Base-by-base conservation (phyloP, 2,113 vertebrate genomes). In the Indicator maculatus region DNA sequence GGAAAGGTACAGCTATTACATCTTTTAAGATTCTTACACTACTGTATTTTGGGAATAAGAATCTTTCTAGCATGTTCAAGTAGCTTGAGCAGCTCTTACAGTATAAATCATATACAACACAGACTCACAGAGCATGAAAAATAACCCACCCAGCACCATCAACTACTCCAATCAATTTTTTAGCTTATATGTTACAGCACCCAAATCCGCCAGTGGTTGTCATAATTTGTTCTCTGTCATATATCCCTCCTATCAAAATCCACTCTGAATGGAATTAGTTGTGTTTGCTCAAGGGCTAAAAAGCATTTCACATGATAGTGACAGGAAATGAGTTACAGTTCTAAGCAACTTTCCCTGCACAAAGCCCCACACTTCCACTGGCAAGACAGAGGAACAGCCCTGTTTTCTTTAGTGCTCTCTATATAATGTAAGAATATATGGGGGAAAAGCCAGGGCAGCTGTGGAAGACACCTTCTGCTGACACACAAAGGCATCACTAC, bases 201-300 rank as follows among this genome's bases (percentile, higher is more conserved):
- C n/a, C 58, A 85, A 44, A 52, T 45, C 33, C 88, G 89, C 67
- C 4, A 27, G 24, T 47, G 75, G 53, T 60, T 89, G 47, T 88
- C 74, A 82, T 66, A 1, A 69, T 93, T 93, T 83, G 41, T 96
- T 93, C 97, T 93, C 86, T 93, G 65, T 89, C 96, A 93, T 58
- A 86, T 66, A 91, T 74, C 39, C 52, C 86, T 91, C 83, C 78
- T 86, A 55, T 86, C 65, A 80, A 93, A 95, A 94, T 64, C 47
- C 81, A 63, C 44, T 85, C 75, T 85, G 60, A 93, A 74, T 61
- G 84, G 75, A 95, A 70, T 89, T 70, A 93, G 41, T 53, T 93
- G 76, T 72, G 56, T 71, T 91, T 91, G 84, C 63, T 73, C 36
- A 76, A 80, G 64, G 50, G 60, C 61, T 78, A 39, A 90, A 88